Base-by-base conservation (phyloP, 1,140 invertebrate genomes). In the Nymphalis io region DNA sequence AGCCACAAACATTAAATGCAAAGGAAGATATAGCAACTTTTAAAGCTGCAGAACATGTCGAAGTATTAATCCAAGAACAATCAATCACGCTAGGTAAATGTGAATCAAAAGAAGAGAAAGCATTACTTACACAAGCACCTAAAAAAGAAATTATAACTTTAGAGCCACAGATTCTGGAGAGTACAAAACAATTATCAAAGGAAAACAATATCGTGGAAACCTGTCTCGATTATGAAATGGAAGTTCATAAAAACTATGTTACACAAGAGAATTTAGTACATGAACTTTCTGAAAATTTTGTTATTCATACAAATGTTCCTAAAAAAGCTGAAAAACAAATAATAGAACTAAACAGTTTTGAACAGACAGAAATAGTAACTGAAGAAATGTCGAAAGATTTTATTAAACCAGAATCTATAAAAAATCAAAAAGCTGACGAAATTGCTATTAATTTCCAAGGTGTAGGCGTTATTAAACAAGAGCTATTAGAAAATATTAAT, bases 121-220 rank as follows among this genome's bases (percentile, higher is more conserved):
- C 75, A n/a, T 18, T 42, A 40, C 6, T 40, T 33, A 74, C 68
- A 16, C 74, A 82, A 65, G 72, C 57, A 3, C 40, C 60, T 21
- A 62, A 72, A 59, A 70, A 58, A n/a, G 69, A 75, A 64, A 16
- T 64, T 60, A 16, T 78, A 27, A 81, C 74, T 63, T 61, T 48
- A 27, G 67, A 79, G 57, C 83, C 80, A 20, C 70, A 84, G 68
- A 53, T 81, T 16, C 66, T 89, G n/a, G 88, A 90, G 74, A 87
- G 40, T 68, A 68, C 79, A 51, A 61, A 55, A 16, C 60, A 74
- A 58, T 59, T 84, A n/a, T 16, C 23, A 16, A 68, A 68, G 3
- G 63, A 71, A 15, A 70, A 63, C 48, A 66, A 51, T 68, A 42
- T 73, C 10, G 46, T 76, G 18, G 62, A 78, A 58, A 78, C 59